Percentiles rank a stretch among this genome's conserved stretches.
Evolutionary conservation across 2,797 vertebrate genomes (phyloP).

Genomic region (Tragelaphus oryx): DNA sequence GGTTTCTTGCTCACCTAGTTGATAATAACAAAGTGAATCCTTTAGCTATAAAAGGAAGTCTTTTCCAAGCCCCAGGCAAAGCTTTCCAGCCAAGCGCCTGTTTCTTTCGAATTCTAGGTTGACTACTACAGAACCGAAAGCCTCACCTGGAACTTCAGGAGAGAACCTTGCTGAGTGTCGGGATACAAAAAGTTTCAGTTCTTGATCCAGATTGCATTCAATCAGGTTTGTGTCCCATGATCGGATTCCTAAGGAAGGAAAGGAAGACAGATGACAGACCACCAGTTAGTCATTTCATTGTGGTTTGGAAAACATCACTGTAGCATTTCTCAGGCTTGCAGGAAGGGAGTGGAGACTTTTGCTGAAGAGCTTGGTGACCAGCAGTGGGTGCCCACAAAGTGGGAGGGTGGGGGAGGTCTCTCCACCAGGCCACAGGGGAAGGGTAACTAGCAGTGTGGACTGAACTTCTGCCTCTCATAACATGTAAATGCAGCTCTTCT

Average conservation of each 20-base stretch:
- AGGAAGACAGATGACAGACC: slow-evolving; percentile 49
- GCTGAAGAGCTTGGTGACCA: background rate
- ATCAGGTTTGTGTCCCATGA: slow-evolving; percentile 97
- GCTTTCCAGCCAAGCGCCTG: background rate
- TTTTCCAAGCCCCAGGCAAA: background rate
- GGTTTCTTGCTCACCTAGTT: background rate
- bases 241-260: slow-evolving; percentile 89
- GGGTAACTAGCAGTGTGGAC: background rate
- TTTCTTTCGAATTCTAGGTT: background rate
- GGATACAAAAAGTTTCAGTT: slow-evolving; percentile 97
- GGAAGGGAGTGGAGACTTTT: slow-evolving; percentile 31
- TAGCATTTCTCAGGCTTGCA: slow-evolving; percentile 17
- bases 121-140: background rate
- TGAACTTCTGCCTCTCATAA: slow-evolving; percentile 49
- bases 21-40: background rate
- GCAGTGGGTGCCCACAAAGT: background rate
- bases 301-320: slow-evolving; percentile 42
- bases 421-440: background rate
- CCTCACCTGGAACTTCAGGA: slow-evolving; percentile 94
- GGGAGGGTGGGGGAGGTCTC: background rate
- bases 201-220: slow-evolving; percentile 97
- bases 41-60: background rate
- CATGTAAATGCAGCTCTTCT: slow-evolving; percentile 28
- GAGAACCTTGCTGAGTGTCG: slow-evolving; percentile 98
- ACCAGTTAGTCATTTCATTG: slow-evolving; percentile 26